phyloP scores from a whole-genome alignment of 2,797 vertebrate species.

The Petrocephalus sullivani region DNA sequence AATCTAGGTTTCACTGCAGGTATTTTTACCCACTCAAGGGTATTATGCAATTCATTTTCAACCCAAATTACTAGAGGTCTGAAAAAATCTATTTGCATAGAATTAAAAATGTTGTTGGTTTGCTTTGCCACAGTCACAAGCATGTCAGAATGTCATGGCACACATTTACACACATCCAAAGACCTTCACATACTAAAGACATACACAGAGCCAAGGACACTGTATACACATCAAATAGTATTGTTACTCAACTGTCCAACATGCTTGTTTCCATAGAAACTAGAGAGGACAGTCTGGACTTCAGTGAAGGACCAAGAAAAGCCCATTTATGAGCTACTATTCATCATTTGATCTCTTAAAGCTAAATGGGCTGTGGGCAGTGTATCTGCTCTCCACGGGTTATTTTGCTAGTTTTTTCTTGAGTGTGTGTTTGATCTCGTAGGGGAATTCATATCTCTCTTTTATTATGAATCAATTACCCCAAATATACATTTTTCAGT shows the following conservation, averaged over 20 bases:
- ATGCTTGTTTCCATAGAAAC: slow-evolving; percentile 17
- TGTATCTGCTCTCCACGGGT: background rate
- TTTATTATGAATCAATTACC: background rate
- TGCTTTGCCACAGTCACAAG: background rate
- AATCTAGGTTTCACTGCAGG: slow-evolving; percentile 19
- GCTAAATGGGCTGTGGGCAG: background rate
- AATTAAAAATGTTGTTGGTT: slow-evolving; percentile 8
- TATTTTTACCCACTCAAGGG: slow-evolving; percentile 12
- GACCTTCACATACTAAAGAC: background rate
- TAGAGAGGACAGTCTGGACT: slow-evolving; percentile 6
- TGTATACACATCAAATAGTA: background rate
- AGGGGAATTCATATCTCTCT: background rate
- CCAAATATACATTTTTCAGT: background rate
- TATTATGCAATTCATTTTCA: slow-evolving; percentile 21
- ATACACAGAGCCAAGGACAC: background rate
- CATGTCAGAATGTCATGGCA: background rate
- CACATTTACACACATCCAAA: background rate
- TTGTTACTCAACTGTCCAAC: background rate
- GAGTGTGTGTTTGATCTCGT: background rate
- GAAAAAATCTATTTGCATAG: slow-evolving; percentile 15
- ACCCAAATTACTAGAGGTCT: slow-evolving; percentile 22
- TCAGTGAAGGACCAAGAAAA: background rate
- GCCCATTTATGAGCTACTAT: background rate
- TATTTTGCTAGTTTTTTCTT: background rate
- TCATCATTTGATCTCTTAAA: background rate